These are phyloP conservation scores for Cyanistes caeruleus DNA, from an alignment of 2,113 vertebrate species.

Conservation along the genomic window DNA sequence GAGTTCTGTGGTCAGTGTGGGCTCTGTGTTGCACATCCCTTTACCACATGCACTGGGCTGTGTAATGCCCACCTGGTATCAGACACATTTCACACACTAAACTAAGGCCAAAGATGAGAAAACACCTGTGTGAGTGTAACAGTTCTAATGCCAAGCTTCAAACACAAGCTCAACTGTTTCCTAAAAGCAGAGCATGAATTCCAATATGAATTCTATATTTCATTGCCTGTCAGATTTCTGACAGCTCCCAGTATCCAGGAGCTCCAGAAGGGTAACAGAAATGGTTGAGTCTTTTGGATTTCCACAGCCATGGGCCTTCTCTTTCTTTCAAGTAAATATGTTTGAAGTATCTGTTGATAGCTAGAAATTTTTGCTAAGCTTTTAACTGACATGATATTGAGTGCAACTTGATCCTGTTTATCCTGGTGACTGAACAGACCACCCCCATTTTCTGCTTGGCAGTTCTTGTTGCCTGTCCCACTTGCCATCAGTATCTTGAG, in stretches of 20 bases:
- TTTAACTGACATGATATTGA: background rate
- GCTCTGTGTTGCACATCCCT: background rate
- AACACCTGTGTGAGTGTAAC: background rate
- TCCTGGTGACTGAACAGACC: background rate
- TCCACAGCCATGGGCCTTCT: background rate
- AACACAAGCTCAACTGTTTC: background rate
- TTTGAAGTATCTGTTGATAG: background rate
- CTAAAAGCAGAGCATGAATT: background rate
- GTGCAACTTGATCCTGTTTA: background rate
- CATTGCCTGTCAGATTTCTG: background rate
- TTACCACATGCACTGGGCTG: background rate
- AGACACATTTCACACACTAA: accelerated
- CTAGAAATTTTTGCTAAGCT: background rate
- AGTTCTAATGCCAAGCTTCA: background rate
- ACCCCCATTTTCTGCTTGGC: background rate
- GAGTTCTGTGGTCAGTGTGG: background rate
- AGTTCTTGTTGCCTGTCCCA: background rate
- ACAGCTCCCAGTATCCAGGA: background rate
- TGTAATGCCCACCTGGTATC: background rate
- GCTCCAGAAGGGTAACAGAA: background rate
- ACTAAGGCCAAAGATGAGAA: background rate
- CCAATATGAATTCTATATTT: background rate
- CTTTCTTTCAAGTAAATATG: background rate
- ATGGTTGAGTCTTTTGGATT: background rate
- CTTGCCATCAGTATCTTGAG: background rate